Conservation (phyloP, 2,888 invertebrate species). For the Platycnemis pennipes region DNA sequence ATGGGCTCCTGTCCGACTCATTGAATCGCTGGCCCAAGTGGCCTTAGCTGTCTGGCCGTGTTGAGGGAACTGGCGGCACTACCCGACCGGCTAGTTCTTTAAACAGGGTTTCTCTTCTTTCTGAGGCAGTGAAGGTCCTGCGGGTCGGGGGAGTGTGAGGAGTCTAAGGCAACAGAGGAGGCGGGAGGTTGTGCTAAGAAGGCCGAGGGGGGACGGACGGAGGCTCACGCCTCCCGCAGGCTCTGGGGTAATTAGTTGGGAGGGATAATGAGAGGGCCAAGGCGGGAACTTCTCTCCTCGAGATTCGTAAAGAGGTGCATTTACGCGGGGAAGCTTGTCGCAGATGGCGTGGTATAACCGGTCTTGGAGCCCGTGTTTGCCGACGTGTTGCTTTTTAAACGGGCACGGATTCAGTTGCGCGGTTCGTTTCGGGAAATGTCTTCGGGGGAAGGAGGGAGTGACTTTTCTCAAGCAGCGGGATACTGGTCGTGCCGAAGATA, state of each 20-base stretch:
- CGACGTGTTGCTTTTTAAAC: not conserved
- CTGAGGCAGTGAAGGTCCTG: not conserved
- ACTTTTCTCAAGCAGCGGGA: not conserved
- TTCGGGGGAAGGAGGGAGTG: not conserved
- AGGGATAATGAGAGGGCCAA: not conserved
- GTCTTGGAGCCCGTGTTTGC: not conserved
- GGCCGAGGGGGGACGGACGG: not conserved
- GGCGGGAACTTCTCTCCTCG: constrained; percentile 2
- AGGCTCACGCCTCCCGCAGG: not conserved
- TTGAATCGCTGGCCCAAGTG: constrained; percentile 46
- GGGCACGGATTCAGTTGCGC: not conserved
- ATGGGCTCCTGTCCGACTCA: constrained; percentile 42
- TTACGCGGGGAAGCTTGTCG: not conserved
- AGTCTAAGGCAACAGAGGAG: not conserved
- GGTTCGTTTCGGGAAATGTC: not conserved
- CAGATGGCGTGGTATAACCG: not conserved
- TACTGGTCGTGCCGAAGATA: not conserved
- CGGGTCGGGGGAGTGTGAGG: not conserved
- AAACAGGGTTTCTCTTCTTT: not conserved
- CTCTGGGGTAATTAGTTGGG: not conserved
- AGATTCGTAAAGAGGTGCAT: not conserved
- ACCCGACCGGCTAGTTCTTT: not conserved
- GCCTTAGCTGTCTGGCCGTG: constrained; percentile 33
- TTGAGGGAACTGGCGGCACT: constrained; percentile 24
- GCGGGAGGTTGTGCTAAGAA: not conserved